Base-by-base conservation (phyloP, 1,140 invertebrate genomes). In the Rhagoletis zephyria region DNA sequence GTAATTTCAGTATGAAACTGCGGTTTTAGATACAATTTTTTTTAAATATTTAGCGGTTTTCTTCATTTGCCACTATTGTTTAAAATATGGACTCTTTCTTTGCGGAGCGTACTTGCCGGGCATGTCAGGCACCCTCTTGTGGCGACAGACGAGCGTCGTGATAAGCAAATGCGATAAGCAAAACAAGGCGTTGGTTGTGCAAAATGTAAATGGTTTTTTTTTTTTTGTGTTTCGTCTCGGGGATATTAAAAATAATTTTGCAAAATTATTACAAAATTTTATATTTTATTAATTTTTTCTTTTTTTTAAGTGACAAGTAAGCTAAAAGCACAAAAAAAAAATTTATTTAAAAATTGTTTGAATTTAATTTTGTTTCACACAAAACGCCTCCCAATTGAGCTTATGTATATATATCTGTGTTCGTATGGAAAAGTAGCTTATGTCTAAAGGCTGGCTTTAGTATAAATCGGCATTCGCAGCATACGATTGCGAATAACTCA, bases 141-240 rank as follows among this genome's bases (percentile, higher is more conserved):
- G 67, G 42, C 42, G 42, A 74, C 67, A 40, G 67, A 14, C 42
- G 14, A 16, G 42, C 5, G 6, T 30, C 5, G 40, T 74, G 67
- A 74, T 74, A 74, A 74, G 42, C 14, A 42, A 45, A 1, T 45
- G 67, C 42, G 67, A 74, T 70, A 70, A 74, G 67, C 12, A 48
- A 74, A 74, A 4, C 45, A 48, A 48, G 12, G 42, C 14, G 2
- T 10, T 45, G 67, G 67, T 74, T 74, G 42, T 40, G 67, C 42
- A 48, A 74, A 74, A 45, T 14, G 16, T 1, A 74, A 48, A 30
- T 30, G 30, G 30, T 30, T 30, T 30, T 30, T 30, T 30, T 74
- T n/a, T 74, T 74, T 74, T 42, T 74, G 67, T 40, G 45, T 56
- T 12, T 16, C 1, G 14, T 45, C 45, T 74, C 45, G 12, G 10